phyloP scores from a whole-genome alignment of 1,140 invertebrate species.

The Chironomus striatipennis region DNA sequence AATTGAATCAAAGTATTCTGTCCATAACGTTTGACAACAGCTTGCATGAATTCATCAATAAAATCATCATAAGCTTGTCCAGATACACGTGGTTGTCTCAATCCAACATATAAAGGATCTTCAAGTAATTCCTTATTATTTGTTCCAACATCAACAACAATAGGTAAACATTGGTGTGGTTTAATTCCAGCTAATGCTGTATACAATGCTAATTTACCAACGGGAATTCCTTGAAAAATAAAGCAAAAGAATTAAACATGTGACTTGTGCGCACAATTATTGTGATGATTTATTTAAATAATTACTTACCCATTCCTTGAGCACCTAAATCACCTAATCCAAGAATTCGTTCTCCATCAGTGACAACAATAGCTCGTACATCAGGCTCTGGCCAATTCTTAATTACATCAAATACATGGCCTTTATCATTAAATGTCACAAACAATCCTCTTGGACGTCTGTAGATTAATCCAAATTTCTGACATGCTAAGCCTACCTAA shows the following conservation, averaged over 20 bases:
- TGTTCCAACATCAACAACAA: constrained; percentile 88
- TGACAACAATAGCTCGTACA: constrained; percentile 88
- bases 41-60: constrained; percentile 97
- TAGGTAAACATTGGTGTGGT: constrained; percentile 85
- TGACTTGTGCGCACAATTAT: no score
- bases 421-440: constrained; percentile 93
- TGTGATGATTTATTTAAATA: no score
- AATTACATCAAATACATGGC: constrained; percentile 81
- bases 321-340: constrained; percentile 90
- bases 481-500: constrained; percentile 81
- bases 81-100: constrained; percentile 74
- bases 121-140: constrained; percentile 81
- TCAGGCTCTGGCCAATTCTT: constrained; percentile 89
- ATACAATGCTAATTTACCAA: constrained; percentile 88
- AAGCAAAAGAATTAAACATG: no score
- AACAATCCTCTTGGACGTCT: constrained; percentile 89
- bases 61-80: constrained; percentile 90
- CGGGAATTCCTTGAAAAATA: constrained; percentile 81
- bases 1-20: constrained; percentile 88
- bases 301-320: constrained; percentile 64
- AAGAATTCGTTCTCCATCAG: constrained; percentile 89
- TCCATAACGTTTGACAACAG: constrained; percentile 82
- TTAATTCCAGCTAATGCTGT: constrained; percentile 89
- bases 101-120: constrained; percentile 92
- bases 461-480: constrained; percentile 93